Evolutionary conservation across 2,113 vertebrate genomes (phyloP).

Genomic region (Elephantulus edwardii): DNA sequence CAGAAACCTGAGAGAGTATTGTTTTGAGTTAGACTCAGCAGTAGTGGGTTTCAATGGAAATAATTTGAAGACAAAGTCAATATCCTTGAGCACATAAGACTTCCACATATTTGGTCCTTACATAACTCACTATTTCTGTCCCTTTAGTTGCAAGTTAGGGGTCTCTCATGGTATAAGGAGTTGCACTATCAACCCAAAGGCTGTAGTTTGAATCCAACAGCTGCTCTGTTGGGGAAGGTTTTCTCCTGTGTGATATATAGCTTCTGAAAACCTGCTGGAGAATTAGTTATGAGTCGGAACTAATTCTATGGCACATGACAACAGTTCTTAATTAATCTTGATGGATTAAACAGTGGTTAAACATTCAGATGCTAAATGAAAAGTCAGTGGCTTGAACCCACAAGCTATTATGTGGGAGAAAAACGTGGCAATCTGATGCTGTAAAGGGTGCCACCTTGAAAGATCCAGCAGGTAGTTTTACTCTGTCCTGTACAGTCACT

Average conservation of each 20-base stretch:
- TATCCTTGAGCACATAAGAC: not conserved
- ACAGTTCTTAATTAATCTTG: not conserved
- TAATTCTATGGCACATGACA: no score
- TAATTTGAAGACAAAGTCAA: not conserved
- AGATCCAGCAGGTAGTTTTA: not conserved
- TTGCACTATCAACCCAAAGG: no score
- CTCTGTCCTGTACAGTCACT: not conserved
- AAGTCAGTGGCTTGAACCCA: not conserved
- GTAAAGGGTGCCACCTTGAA: not conserved
- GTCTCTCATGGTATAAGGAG: no score
- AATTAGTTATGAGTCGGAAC: no score
- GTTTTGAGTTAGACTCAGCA: no score
- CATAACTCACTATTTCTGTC: not conserved
- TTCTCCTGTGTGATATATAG: no score
- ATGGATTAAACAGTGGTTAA: not conserved
- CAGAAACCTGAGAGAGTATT: no score
- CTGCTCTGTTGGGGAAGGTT: no score
- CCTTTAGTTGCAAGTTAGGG: accelerated
- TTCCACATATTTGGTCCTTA: not conserved
- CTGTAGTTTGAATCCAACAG: no score
- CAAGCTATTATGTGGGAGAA: not conserved
- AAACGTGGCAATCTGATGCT: not conserved
- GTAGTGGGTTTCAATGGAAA: no score
- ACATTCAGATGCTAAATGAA: not conserved
- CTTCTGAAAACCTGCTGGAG: no score